Percentiles rank a stretch among this genome's conserved stretches.
Evolutionary conservation across 2,113 vertebrate genomes (phyloP).

Genomic region (Panurus biarmicus): DNA sequence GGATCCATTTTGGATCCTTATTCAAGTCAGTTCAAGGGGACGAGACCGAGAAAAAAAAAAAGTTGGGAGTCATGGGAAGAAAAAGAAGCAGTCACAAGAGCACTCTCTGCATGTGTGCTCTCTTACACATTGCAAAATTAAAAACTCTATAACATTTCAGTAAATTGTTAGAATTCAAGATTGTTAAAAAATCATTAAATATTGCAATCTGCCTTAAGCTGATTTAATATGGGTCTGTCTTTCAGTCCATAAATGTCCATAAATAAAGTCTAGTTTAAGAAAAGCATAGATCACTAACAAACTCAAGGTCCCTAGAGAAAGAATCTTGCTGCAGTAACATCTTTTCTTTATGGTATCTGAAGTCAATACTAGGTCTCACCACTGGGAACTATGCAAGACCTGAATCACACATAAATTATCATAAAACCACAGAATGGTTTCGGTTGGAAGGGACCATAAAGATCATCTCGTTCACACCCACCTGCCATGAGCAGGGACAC

Average conservation of each 20-base stretch:
- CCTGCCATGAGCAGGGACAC: neutral
- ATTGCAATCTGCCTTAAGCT: neutral
- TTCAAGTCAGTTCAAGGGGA: neutral
- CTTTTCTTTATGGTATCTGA: neutral
- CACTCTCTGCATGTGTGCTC: rapidly evolving
- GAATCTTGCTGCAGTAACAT: neutral
- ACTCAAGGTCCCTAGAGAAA: neutral
- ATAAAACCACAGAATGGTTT: neutral
- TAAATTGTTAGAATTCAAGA: neutral
- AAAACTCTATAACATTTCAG: neutral
- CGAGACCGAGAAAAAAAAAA: neutral
- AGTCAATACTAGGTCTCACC: neutral
- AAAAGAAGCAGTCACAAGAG: neutral
- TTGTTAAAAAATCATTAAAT: neutral
- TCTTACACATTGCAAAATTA: neutral
- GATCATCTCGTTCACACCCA: rapidly evolving
- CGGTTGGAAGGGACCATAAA: neutral
- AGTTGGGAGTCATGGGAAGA: neutral
- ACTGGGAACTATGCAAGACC: neutral
- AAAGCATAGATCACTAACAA: neutral
- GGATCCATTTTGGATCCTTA: neutral
- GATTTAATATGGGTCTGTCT: neutral
- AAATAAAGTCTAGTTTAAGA: neutral
- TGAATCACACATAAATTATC: neutral
- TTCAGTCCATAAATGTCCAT: neutral